A percentile compares a stretch with the other conserved stretches of the same genome.
These are phyloP conservation scores for Colistium nudipinnis DNA, from an alignment of 2,113 vertebrate genomes.

Conservation along the genomic window DNA sequence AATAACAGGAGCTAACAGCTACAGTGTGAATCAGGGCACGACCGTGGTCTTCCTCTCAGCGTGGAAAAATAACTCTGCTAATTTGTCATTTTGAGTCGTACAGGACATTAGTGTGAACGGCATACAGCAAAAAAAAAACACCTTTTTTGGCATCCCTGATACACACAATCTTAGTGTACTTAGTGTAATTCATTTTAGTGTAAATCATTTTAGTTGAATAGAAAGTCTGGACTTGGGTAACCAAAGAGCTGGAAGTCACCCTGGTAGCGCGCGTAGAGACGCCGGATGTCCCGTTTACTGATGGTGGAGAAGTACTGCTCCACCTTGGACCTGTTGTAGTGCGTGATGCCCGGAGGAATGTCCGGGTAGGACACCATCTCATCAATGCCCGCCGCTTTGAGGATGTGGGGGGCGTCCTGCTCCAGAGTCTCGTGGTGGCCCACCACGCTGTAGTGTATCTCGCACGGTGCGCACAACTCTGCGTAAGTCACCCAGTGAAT, in stretches of 20 bases:
- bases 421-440: slow-evolving; percentile 98
- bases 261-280: slow-evolving; percentile 89
- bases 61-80: too few species aligned
- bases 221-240: slow-evolving; percentile 90
- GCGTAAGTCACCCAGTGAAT: slow-evolving; percentile 96
- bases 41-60: background rate
- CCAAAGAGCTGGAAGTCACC: slow-evolving; percentile 96
- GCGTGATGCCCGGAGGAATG: slow-evolving; percentile 94
- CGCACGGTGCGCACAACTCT: slow-evolving; percentile 95
- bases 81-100: background rate
- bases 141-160: slow-evolving; percentile 15
- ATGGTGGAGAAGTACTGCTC: slow-evolving; percentile 91
- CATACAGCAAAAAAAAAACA: background rate
- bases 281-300: slow-evolving; percentile 89
- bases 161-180: background rate
- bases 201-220: slow-evolving; percentile 83
- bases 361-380: slow-evolving; percentile 90
- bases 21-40: background rate
- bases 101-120: background rate
- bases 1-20: background rate
- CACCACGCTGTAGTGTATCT: slow-evolving; percentile 89
- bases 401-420: slow-evolving; percentile 89
- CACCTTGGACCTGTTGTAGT: slow-evolving; percentile 95
- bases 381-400: slow-evolving; percentile 89
- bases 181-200: slow-evolving; percentile 32